Base-by-base conservation (phyloP, 2,888 invertebrate genomes). In the Scrobipalpa costella region DNA sequence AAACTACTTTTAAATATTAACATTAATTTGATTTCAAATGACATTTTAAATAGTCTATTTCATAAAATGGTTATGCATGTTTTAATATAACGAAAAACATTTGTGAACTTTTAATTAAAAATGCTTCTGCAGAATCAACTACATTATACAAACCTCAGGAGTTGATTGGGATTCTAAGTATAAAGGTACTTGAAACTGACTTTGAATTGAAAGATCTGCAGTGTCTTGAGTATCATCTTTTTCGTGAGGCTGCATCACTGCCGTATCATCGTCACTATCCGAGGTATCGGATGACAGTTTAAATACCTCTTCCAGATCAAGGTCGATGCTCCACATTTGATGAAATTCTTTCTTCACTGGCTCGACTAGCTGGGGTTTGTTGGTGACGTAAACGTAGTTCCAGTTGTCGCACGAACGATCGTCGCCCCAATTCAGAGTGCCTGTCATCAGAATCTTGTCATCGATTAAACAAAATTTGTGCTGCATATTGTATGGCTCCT, bases 391-490 rank as follows among this genome's bases (percentile, higher is more conserved):
- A 3, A 95, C 86, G 73, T 95, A 94, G 78, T 96, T 96, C 88
- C 93, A 94, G 78, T 95, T 94, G 64, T 94, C 94, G 64, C 93
- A 93, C 64, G 95, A 92, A 44, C 93, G 95, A 75, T 94, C 93
- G 73, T 93, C 87, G 13, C 96, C 96, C 95, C 96, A 96, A 81
- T 96, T 96, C 68, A 95, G 92, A 34, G 95, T 95, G 47, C 96
- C 96, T 63, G 92, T 93, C 75, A 96, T 92, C 9, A 96, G 80
- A 59, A 94, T 79, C 68, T 81, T 79, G 66, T 88, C 85, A 75
- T 96, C 96, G 49, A 96, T 84, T 63, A 96, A 79, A 60, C 93
- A 94, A 86, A 95, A 96, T 83, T 97, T 97, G 81, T 97, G 96
- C 77, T 96, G 96, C 95, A 96, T 95, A 64, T 77, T 81, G 71